Evolutionary conservation across 2,113 vertebrate genomes (phyloP).

Genomic region (Alligator mississippiensis): DNA sequence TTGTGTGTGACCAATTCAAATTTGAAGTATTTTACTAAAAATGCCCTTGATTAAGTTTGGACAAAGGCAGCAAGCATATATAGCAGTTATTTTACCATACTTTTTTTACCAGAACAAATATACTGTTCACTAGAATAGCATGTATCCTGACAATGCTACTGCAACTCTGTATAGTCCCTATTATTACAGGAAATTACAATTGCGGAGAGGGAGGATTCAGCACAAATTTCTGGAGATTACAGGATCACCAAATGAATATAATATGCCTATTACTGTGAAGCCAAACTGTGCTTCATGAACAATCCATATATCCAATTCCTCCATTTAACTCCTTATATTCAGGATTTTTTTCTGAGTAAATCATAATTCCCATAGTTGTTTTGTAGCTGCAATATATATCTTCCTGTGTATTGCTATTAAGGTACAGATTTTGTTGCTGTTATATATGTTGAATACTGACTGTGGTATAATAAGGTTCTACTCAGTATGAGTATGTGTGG

Average conservation of each 20-base stretch:
- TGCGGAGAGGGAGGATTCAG: not conserved
- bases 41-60: not conserved
- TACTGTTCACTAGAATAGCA: constrained; percentile 19
- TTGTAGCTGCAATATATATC: not conserved
- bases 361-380: not conserved
- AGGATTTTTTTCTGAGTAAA: not conserved
- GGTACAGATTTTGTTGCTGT: not conserved
- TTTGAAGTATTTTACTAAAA: not conserved
- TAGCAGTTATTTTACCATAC: not conserved
- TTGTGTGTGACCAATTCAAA: not conserved
- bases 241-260: not conserved
- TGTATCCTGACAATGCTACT: constrained; percentile 9
- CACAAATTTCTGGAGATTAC: constrained; percentile 12
- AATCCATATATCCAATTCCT: not conserved
- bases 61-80: not conserved
- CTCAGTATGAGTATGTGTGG: not conserved
- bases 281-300: not conserved
- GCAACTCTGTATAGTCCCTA: not conserved
- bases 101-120: not conserved
- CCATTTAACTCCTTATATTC: not conserved
- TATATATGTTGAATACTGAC: not conserved
- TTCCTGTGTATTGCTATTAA: not conserved
- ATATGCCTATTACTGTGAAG: not conserved
- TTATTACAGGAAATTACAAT: not conserved
- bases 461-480: not conserved